Evolutionary conservation across 92 coral and sea anemone genomes (phyloP), one percentile per base, ranked within the genome.

Genomic region (Porites lobata): DNA sequence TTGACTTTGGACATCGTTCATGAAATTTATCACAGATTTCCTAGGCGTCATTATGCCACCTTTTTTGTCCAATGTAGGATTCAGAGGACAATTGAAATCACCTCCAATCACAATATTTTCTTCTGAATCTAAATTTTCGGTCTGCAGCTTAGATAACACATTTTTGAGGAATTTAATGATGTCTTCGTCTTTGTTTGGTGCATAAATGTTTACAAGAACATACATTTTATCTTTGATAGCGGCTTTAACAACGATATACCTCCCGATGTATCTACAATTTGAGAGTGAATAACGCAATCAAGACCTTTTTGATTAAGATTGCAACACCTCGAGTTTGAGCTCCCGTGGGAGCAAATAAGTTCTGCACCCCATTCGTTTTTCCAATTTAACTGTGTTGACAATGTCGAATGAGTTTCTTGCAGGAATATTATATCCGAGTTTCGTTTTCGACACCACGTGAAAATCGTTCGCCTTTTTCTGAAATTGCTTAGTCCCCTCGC

Each of bases 241-340:
- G 15, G 73, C 76, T 78, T 78, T 71, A 2, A 67, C 62, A 50
- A 79, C 38, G 17, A 79, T 20, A 19, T 52, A 69, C 53, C 90
- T 66, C 6, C 86, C 50, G 47, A 54, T n/a, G 63, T 65, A 56
- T 86, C 78, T 32, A 69, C 72, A 76, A 56, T 47, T 24, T 58
- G 20, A 47, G 56, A 65, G 9, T 69, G 71, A 13, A 67, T 18
- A 76, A 62, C 81, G 68, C 19, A 38, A n/a, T 76, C 61, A 1
- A 65, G 14, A 64, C 80, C 62, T 15, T 77, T 19, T 20, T 76
- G 51, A 86, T 75, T 51, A 77, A 52, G 10, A 66, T 52, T 9
- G 75, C 68, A 19, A 68, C 86, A 78, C 90, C 90, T 19, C 78
- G 85, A 85, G 52, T 63, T 78, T 17, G 84, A 65, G 64, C 77